Percentiles rank a stretch among this genome's conserved stretches.
These are phyloP conservation scores for Rotaria magnacalcarata DNA, from an alignment of 2,888 invertebrate species.

Conservation along the genomic window DNA sequence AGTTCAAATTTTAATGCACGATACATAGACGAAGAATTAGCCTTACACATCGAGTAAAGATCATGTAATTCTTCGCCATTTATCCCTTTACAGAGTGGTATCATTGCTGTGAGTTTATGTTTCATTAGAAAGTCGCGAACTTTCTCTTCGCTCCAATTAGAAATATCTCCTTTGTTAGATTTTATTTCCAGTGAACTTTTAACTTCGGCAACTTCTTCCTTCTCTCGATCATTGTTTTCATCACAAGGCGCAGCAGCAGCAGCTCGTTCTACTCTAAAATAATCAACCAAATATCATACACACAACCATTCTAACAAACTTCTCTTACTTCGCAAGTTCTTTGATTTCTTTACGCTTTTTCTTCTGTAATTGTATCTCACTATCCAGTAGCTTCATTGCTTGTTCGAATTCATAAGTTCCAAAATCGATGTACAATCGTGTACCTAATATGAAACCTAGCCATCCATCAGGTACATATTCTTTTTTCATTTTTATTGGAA, in stretches of 20 bases:
- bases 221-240: neutral
- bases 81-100: neutral
- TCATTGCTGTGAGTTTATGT: neutral
- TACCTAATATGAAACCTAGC: constrained; percentile 49
- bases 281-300: neutral
- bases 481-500: constrained; percentile 49
- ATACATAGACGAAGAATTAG: neutral
- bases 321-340: neutral
- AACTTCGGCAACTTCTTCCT: neutral
- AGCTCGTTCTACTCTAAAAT: neutral
- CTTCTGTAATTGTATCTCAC: neutral
- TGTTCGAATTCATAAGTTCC: neutral
- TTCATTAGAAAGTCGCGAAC: neutral
- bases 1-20: constrained; percentile 21
- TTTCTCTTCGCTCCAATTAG: neutral
- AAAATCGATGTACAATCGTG: constrained; percentile 49
- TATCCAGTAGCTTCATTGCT: neutral
- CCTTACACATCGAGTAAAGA: neutral
- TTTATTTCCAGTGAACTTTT: neutral
- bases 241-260: neutral
- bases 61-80: neutral
- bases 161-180: neutral
- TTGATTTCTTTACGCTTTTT: neutral
- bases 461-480: constrained; percentile 50
- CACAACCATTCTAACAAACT: too few relatives aligned